These are phyloP conservation scores for Drosophila stalkeri DNA, from an alignment of 2,888 invertebrate genomes.

Conservation along the genomic window DNA sequence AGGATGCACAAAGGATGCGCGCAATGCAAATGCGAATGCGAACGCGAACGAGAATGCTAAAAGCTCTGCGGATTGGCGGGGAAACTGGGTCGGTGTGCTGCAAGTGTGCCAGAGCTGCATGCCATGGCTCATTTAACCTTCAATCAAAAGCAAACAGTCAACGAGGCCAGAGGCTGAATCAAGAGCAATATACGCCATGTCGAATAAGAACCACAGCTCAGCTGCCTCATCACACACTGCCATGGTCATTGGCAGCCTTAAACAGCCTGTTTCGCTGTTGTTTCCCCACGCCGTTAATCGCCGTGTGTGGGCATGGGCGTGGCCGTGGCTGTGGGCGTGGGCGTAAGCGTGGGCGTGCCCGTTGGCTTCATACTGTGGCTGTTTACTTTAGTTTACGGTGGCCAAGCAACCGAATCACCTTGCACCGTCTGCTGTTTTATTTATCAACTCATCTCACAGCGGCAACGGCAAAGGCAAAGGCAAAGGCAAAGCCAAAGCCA, in stretches of 20 bases:
- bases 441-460: slow-evolving; percentile 46
- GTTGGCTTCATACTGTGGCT: slow-evolving; percentile 42
- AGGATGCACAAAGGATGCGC: slow-evolving; percentile 63
- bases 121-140: slow-evolving; percentile 78
- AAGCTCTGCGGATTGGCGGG: slow-evolving; percentile 13
- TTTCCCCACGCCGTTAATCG: slow-evolving; percentile 42
- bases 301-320: slow-evolving; percentile 22
- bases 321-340: slow-evolving; percentile 27
- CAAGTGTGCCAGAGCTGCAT: slow-evolving; percentile 35
- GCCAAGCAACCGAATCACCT: slow-evolving; percentile 34
- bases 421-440: slow-evolving; percentile 50
- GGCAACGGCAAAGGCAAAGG: slow-evolving; percentile 33
- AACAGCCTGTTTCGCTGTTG: slow-evolving; percentile 29
- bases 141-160: slow-evolving; percentile 73
- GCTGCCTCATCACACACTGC: slow-evolving; percentile 26
- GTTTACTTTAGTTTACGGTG: slow-evolving; percentile 67
- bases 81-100: slow-evolving; percentile 15
- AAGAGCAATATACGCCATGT: slow-evolving; percentile 35
- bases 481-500: slow-evolving; percentile 31
- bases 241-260: slow-evolving; percentile 64
- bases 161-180: slow-evolving; percentile 49
- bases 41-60: slow-evolving; percentile 33
- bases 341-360: slow-evolving; percentile 30
- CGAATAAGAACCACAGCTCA: slow-evolving; percentile 23
- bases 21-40: slow-evolving; percentile 31